A percentile compares a stretch with the other conserved stretches of the same genome.
Conservation (phyloP, 2,113 vertebrate species). For the Glaucidium brasilianum region DNA sequence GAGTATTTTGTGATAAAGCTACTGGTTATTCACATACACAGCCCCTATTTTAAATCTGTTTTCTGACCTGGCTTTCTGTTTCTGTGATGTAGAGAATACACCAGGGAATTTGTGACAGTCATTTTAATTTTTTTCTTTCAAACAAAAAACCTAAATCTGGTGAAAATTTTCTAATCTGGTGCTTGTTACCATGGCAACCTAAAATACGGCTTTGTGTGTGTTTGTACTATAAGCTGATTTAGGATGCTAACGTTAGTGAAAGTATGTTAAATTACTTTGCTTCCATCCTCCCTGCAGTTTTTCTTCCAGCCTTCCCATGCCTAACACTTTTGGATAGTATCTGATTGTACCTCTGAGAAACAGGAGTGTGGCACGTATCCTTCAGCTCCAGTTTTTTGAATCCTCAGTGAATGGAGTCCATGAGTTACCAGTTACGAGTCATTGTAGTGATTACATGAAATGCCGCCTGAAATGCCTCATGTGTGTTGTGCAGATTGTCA, state of each 20-base stretch:
- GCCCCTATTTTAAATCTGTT: neutral
- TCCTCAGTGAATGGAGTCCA: neutral
- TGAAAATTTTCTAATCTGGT: constrained; percentile 4
- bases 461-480: neutral
- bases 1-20: neutral
- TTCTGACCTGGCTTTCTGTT: neutral
- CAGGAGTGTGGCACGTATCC: neutral
- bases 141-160: neutral
- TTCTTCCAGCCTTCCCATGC: neutral
- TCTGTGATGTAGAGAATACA: neutral
- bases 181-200: neutral
- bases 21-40: fast-evolving
- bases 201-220: neutral
- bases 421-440: neutral
- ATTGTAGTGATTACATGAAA: neutral
- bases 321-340: neutral
- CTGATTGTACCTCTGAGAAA: neutral
- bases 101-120: neutral
- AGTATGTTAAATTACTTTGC: neutral
- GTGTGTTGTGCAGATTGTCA: neutral
- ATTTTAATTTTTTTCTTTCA: neutral
- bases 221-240: neutral
- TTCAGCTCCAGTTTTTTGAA: neutral
- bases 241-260: neutral
- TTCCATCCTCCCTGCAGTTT: neutral